These are phyloP conservation scores for Rhynchonema sp. DNA, from an alignment of 2,888 invertebrate species.

Conservation along the genomic window DNA sequence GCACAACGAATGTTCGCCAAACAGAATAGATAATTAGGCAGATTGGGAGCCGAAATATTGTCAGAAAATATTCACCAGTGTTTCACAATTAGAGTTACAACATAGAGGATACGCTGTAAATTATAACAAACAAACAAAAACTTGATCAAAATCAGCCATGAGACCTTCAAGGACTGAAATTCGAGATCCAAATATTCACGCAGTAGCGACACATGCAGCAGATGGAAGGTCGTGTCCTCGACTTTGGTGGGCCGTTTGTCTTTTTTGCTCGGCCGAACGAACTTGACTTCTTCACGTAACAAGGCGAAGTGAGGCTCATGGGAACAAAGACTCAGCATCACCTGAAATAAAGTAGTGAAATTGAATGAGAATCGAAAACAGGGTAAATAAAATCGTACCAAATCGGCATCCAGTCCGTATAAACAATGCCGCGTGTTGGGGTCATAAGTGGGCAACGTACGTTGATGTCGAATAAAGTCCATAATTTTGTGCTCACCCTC, in stretches of 20 bases:
- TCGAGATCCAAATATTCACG: constrained; percentile 80
- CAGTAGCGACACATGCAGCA: constrained; percentile 72
- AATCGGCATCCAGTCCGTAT: constrained; percentile 88
- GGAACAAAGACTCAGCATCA: constrained; percentile 81
- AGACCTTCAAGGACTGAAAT: constrained; percentile 41
- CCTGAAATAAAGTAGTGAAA: constrained; percentile 29
- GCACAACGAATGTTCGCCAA: no score
- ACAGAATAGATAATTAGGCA: no score
- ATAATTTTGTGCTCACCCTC: constrained; percentile 97
- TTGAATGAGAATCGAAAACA: neutral
- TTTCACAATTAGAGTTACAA: no score
- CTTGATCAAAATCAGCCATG: neutral
- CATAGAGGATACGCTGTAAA: no score
- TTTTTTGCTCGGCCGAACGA: constrained; percentile 10
- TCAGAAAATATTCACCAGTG: no score
- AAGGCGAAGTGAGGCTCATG: constrained; percentile 89
- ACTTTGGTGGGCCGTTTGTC: constrained; percentile 42
- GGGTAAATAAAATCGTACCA: constrained; percentile 39
- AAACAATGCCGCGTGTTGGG: constrained; percentile 81
- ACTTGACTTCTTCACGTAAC: constrained; percentile 64
- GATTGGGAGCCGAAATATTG: no score
- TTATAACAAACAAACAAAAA: neutral
- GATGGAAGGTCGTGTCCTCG: constrained; percentile 74
- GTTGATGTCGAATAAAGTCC: constrained; percentile 75
- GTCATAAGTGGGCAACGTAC: constrained; percentile 61